A percentile compares a stretch with the other conserved stretches of the same genome.
phyloP scores from a whole-genome alignment of 2,797 vertebrate genomes.

The Helicolenus hilgendorfi region DNA sequence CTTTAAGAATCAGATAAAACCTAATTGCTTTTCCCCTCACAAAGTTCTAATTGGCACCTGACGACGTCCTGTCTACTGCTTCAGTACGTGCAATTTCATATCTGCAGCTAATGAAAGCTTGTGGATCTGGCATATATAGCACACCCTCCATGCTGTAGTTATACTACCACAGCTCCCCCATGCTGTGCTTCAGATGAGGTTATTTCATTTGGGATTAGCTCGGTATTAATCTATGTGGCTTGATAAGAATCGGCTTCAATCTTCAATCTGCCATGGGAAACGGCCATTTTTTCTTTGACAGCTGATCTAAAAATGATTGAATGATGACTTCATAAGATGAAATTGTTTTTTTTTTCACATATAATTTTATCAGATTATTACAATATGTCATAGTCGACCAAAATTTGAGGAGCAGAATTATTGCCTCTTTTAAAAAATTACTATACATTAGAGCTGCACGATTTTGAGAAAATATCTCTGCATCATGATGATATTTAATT shows the following conservation, averaged over 20 bases:
- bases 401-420: background rate
- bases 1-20: slow-evolving; percentile 2
- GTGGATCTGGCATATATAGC: background rate
- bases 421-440: background rate
- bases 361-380: background rate
- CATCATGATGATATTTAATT: too few relatives aligned
- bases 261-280: slow-evolving; percentile 5
- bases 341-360: slow-evolving; percentile 14
- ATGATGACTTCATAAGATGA: background rate
- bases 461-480: too few relatives aligned
- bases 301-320: slow-evolving; percentile 4
- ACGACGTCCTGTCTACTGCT: background rate
- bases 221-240: background rate
- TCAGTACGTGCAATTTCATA: slow-evolving; percentile 22
- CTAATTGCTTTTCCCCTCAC: background rate
- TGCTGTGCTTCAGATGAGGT: slow-evolving; percentile 3
- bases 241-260: background rate
- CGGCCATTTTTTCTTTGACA: background rate
- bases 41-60: background rate
- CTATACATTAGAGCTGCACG: too few relatives aligned
- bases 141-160: background rate
- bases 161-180: background rate
- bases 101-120: slow-evolving; percentile 28
- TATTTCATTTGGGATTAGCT: slow-evolving; percentile 5
- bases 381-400: background rate